A percentile compares a stretch with the other conserved stretches of the same genome.
phyloP scores from a whole-genome alignment of 2,797 vertebrate genomes.

The Pelochelys cantorii region DNA sequence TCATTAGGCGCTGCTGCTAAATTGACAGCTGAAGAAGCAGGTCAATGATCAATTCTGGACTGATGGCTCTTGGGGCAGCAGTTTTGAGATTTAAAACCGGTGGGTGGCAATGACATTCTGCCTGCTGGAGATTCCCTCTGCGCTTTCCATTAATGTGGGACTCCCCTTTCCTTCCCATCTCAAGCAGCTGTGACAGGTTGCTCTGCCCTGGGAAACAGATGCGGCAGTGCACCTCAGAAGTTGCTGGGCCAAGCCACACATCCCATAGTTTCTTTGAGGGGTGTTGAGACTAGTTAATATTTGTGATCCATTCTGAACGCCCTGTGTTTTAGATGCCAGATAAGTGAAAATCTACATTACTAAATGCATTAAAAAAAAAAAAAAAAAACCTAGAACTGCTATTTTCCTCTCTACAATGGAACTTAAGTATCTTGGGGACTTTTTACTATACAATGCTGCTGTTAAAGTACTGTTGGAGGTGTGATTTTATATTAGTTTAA shows the following conservation, averaged over 20 bases:
- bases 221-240: background rate
- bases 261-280: rapidly evolving
- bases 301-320: background rate
- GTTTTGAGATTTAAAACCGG: background rate
- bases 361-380: no score
- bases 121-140: background rate
- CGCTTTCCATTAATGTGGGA: background rate
- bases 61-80: background rate
- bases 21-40: slow-evolving; percentile 10
- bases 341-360: rapidly evolving
- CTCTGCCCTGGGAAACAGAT: background rate
- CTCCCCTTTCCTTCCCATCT: background rate
- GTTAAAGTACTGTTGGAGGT: background rate
- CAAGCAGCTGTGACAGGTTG: background rate
- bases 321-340: background rate
- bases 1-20: background rate
- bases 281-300: background rate
- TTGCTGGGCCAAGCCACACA: background rate
- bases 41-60: slow-evolving; percentile 14
- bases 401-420: background rate
- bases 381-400: background rate
- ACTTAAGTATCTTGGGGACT: background rate
- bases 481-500: background rate
- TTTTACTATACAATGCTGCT: rapidly evolving
- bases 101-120: background rate